phyloP scores from a whole-genome alignment of 2,113 vertebrate species.

The Brachyhypopomus occidentalis region DNA sequence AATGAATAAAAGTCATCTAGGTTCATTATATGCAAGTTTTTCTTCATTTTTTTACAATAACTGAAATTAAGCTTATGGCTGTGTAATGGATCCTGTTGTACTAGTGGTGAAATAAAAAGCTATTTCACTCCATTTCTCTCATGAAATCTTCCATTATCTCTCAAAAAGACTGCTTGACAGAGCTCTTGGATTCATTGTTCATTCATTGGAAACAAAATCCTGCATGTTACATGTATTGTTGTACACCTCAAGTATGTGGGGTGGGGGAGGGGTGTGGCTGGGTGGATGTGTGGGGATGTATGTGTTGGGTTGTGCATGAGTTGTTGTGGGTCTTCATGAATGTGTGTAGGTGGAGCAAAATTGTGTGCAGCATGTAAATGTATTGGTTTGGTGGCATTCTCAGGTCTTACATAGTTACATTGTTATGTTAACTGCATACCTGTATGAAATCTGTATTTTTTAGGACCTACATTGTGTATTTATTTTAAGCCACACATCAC shows the following conservation, averaged over 20 bases:
- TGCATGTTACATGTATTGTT: slow-evolving; percentile 7
- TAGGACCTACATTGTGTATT: neutral
- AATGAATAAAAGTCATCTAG: neutral
- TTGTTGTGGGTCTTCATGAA: neutral
- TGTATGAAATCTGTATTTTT: slow-evolving; percentile 28
- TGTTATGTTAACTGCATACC: slow-evolving; percentile 11
- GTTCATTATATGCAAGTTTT: neutral
- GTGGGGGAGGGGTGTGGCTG: neutral
- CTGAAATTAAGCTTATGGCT: neutral
- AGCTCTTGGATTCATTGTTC: slow-evolving; percentile 45
- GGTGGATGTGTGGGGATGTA: neutral
- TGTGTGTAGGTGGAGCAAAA: neutral
- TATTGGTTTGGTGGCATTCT: neutral
- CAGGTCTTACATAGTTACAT: neutral
- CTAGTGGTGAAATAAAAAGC: slow-evolving; percentile 35
- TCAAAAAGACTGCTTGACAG: slow-evolving; percentile 34
- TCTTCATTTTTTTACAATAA: neutral
- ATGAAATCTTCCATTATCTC: slow-evolving; percentile 36
- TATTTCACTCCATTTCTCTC: slow-evolving; percentile 39
- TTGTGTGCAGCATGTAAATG: neutral
- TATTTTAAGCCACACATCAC: neutral
- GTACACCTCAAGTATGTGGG: neutral
- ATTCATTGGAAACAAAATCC: slow-evolving; percentile 34
- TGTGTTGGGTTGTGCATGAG: neutral
- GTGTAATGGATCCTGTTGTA: slow-evolving; percentile 38